phyloP scores from a whole-genome alignment of 2,797 vertebrate species.

The Takifugu ocellatus region DNA sequence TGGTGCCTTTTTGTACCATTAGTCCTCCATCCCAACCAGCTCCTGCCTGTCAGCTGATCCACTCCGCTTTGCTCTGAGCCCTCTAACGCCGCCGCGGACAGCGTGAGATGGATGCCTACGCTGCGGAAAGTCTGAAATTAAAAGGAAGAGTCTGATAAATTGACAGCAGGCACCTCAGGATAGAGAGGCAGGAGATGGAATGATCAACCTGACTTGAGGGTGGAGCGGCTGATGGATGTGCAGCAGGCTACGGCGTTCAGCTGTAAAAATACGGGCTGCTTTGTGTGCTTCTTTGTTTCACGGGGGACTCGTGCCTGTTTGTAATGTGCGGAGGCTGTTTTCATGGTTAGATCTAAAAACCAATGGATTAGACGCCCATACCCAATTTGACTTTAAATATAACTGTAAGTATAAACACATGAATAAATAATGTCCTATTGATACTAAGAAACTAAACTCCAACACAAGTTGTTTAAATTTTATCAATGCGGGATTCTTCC shows the following conservation, averaged over 20 bases:
- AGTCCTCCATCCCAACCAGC: constrained; percentile 41
- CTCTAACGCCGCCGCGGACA: constrained; percentile 56
- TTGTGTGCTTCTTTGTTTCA: constrained; percentile 41
- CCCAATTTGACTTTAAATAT: constrained; percentile 1
- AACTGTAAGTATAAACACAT: constrained; percentile 3
- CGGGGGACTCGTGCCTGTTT: constrained; percentile 41
- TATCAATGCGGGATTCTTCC: no score
- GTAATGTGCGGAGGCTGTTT: constrained; percentile 8
- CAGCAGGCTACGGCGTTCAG: constrained; percentile 39
- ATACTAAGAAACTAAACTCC: no score
- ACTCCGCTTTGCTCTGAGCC: constrained; percentile 45
- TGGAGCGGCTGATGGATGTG: constrained; percentile 51
- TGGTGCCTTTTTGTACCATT: constrained; percentile 18
- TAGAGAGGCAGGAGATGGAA: constrained; percentile 60
- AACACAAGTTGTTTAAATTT: no score
- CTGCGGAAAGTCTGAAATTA: constrained; percentile 69
- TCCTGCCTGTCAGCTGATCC: constrained; percentile 52
- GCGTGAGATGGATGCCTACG: constrained; percentile 68
- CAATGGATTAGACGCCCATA: constrained; percentile 13
- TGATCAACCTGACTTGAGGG: constrained; percentile 56
- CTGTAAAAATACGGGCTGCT: constrained; percentile 28
- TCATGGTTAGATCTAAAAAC: constrained; percentile 20
- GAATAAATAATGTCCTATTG: constrained; percentile 6
- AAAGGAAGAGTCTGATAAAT: constrained; percentile 67
- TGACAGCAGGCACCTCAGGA: constrained; percentile 72